phyloP scores from a whole-genome alignment of 1,140 invertebrate genomes.

The Drosophila pectinifera region DNA sequence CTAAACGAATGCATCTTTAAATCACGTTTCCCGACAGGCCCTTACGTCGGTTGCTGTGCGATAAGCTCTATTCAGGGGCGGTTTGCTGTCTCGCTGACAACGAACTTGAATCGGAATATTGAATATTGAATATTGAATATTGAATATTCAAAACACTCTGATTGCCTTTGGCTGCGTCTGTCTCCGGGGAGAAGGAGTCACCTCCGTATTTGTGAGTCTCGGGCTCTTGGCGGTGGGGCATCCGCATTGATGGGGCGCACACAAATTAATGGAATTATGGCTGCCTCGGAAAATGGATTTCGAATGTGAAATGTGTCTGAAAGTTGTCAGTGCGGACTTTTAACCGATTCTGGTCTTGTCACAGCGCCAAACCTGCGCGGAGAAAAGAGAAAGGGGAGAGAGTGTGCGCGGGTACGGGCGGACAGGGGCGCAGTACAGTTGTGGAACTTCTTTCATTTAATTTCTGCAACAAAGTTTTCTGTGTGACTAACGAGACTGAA shows the following conservation, averaged over 20 bases:
- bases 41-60: neutral
- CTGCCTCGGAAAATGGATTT: constrained; percentile 59
- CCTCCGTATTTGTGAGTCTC: constrained; percentile 7
- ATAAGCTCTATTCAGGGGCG: constrained; percentile 4
- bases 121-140: constrained; percentile 19
- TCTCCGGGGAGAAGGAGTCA: neutral
- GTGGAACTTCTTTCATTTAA: constrained; percentile 79
- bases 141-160: constrained; percentile 9
- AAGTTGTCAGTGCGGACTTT: constrained; percentile 61
- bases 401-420: neutral
- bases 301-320: constrained; percentile 66
- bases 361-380: constrained; percentile 11
- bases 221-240: constrained; percentile 10
- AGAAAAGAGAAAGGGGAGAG: constrained; percentile 9
- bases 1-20: neutral
- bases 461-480: constrained; percentile 72
- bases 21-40: neutral
- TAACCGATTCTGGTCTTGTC: constrained; percentile 57
- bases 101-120: constrained; percentile 6
- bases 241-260: constrained; percentile 54
- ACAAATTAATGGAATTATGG: constrained; percentile 75
- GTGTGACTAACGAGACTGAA: constrained; percentile 64
- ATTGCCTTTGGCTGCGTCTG: constrained; percentile 1
- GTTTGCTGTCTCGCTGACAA: neutral
- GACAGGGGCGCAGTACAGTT: constrained; percentile 55